Conservation (phyloP, 2,888 invertebrate genomes). For the Heterodera filipjevi region DNA sequence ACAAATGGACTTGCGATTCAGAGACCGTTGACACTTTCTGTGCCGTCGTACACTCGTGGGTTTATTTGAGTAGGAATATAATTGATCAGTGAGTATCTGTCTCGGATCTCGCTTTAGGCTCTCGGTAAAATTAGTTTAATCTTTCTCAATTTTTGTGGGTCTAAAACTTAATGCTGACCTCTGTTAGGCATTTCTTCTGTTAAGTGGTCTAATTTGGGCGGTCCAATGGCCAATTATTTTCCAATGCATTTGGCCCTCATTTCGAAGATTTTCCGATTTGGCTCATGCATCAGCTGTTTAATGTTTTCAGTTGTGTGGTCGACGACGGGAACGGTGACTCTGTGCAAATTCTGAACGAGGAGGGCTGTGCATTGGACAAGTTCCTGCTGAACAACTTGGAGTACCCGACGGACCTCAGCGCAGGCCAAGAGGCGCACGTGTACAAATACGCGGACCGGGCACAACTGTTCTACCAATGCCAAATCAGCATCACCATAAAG, state of each 20-base stretch:
- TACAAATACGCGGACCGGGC: constrained; percentile 65
- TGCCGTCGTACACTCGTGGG: constrained; percentile 60
- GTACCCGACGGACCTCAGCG: constrained; percentile 64
- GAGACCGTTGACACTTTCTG: constrained; percentile 65
- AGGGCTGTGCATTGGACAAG: constrained; percentile 64
- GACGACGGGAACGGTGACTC: constrained; percentile 64
- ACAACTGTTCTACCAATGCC: constrained; percentile 65
- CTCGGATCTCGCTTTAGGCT: too few relatives aligned
- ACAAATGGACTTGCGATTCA: constrained; percentile 65
- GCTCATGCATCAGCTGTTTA: too few relatives aligned
- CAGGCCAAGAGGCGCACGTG: constrained; percentile 65
- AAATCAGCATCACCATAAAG: constrained; percentile 63
- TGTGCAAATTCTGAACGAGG: constrained; percentile 62
- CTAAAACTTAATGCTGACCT: too few relatives aligned
- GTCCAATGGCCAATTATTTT: too few relatives aligned
- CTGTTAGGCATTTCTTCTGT: too few relatives aligned
- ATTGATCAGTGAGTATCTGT: background rate
- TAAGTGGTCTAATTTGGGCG: too few relatives aligned
- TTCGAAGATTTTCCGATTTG: too few relatives aligned
- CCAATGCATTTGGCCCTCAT: too few relatives aligned
- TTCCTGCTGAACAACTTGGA: constrained; percentile 65
- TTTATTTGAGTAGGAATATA: background rate
- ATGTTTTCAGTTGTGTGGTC: constrained; percentile 45
- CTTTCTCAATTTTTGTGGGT: too few relatives aligned
- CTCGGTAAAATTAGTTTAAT: too few relatives aligned